Base-by-base conservation (phyloP, 2,888 invertebrate species). In the Neoitamus cyanurus region DNA sequence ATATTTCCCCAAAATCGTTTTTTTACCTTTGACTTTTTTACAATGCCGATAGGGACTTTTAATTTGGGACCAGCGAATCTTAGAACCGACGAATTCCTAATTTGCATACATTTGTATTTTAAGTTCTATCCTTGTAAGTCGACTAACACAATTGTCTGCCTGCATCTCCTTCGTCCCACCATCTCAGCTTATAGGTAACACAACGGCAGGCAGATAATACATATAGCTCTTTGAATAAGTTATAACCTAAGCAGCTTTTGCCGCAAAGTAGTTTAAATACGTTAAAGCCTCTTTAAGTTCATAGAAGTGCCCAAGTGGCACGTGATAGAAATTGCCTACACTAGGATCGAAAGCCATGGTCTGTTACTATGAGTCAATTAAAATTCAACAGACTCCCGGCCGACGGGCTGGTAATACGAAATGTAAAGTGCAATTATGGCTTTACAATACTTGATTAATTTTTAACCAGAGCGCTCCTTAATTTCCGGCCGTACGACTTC, bases 381-480 rank as follows among this genome's bases (percentile, higher is more conserved):
- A 58, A 58, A 58, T 58, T 58, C 58, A 58, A 58, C 25, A 7
- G 20, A 78, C 25, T 78, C 25, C 48, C 78, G 34, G 15, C 13
- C 15, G 42, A 48, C 34, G 30, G 25, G 11, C 58, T 20, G 58
- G n/a, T 58, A 58, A 58, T 58, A 15, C 58, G 58, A 25, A 58
- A 58, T 58, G 58, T 58, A 58, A 25, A 58, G 58, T 78, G 78
- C 58, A 78, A 78, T 78, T 58, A 78, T 48, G 46, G 31, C 15
- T 78, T 78, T 58, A 78, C 78, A 78, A 78, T 78, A 58, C 20
- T 48, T 78, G 58, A 31, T 78, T 48, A 78, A 48, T 78, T 48
- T 58, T 42, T 48, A 28, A 48, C 58, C 46, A 78, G 30, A 78
- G 48, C 13, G 20, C 58, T 58, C 34, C 78, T 42, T 78, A 78